phyloP scores from a whole-genome alignment of 2,888 invertebrate species.

The Crocallis elinguaria region DNA sequence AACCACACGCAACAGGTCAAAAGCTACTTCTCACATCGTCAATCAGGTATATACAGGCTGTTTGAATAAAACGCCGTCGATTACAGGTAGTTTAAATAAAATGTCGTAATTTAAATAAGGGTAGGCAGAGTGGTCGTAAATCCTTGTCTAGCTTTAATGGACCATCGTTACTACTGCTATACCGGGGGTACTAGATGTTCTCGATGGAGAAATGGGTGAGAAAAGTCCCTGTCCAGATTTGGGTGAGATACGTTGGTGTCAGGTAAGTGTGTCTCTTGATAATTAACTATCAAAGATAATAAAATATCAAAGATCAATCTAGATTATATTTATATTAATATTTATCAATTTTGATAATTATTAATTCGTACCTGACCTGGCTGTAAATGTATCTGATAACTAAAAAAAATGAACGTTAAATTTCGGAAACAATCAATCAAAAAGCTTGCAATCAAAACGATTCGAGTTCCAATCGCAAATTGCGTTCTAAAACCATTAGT shows the following conservation, averaged over 20 bases:
- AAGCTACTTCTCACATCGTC: slow-evolving; percentile 2
- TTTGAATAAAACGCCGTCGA: slow-evolving; percentile 25
- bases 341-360: no score
- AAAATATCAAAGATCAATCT: no score
- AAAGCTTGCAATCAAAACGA: no score
- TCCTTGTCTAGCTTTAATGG: slow-evolving; percentile 60
- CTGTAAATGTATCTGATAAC: no score
- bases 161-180: slow-evolving; percentile 49
- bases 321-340: no score
- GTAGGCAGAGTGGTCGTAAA: slow-evolving; percentile 56
- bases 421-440: no score
- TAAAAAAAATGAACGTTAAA: no score
- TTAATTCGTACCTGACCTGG: no score
- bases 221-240: no score
- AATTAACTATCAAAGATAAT: no score
- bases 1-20: not conserved
- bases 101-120: slow-evolving; percentile 62
- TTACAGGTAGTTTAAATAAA: slow-evolving; percentile 53
- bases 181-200: slow-evolving; percentile 36
- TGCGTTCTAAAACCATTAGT: slow-evolving; percentile 35
- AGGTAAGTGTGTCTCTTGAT: no score
- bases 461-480: slow-evolving; percentile 7
- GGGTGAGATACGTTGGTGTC: no score
- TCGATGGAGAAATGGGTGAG: slow-evolving; percentile 30
- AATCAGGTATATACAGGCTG: not conserved